Percentiles rank a stretch among this genome's conserved stretches.
Evolutionary conservation across 2,113 vertebrate genomes (phyloP).

Genomic region (Actenoides lindsayi): DNA sequence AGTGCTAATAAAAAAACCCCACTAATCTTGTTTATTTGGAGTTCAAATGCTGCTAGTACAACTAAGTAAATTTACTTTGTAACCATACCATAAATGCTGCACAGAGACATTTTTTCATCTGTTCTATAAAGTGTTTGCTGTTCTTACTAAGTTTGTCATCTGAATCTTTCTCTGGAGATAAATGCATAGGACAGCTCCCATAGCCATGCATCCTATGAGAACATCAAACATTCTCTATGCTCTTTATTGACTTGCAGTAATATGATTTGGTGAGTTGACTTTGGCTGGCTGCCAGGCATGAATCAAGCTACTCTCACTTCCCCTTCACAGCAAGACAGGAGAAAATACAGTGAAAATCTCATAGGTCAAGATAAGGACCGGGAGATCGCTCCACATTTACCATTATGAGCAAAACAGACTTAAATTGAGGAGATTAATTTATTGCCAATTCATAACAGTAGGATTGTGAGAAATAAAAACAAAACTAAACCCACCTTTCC

Average conservation of each 20-base stretch:
- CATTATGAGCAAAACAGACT: background rate
- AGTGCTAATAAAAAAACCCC: background rate
- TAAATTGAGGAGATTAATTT: background rate
- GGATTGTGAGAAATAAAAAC: background rate
- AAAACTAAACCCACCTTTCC: background rate
- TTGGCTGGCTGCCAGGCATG: accelerated
- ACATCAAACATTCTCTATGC: background rate
- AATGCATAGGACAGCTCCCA: background rate
- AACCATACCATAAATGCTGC: background rate
- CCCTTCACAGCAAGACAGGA: background rate
- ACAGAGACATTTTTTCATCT: background rate
- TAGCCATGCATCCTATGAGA: background rate
- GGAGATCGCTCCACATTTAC: background rate
- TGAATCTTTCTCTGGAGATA: background rate
- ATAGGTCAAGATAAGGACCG: background rate
- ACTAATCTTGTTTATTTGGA: background rate
- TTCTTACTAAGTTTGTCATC: background rate
- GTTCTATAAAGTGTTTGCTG: background rate
- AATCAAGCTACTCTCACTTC: background rate
- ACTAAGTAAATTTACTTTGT: background rate
- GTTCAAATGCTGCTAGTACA: background rate
- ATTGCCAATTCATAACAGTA: background rate
- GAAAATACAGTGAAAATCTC: background rate
- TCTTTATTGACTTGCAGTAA: background rate
- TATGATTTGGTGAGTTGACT: background rate